Conservation (phyloP, 2,797 vertebrate genomes). For the Acrossocheilus wenchowensis region DNA sequence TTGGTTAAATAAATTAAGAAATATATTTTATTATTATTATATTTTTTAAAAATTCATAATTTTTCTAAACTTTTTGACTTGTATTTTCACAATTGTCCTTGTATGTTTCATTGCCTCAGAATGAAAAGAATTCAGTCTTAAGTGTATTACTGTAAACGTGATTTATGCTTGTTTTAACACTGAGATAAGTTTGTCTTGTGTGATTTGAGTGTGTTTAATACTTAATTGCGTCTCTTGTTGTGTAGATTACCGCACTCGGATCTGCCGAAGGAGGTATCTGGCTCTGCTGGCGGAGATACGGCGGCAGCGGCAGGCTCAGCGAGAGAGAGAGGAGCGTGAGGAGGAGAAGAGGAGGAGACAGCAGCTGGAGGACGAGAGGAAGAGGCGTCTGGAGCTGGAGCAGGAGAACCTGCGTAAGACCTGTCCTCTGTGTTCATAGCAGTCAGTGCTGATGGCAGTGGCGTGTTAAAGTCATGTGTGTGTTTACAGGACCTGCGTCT, state of each 20-base stretch:
- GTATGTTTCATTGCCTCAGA: neutral
- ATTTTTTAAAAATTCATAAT: too few species aligned
- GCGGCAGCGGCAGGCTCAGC: slow-evolving; percentile 58
- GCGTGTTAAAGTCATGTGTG: neutral
- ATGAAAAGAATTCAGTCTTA: neutral
- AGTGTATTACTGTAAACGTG: neutral
- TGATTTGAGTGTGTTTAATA: neutral
- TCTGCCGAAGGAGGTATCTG: slow-evolving; percentile 68
- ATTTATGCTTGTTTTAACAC: neutral
- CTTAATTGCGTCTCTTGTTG: too few species aligned
- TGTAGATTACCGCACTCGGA: slow-evolving; percentile 73
- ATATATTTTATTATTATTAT: too few species aligned
- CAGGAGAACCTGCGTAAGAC: slow-evolving; percentile 67
- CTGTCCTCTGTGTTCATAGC: neutral
- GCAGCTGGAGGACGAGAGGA: slow-evolving; percentile 65
- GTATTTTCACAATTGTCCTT: neutral
- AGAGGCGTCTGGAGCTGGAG: slow-evolving; percentile 63
- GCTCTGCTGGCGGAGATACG: slow-evolving; percentile 65
- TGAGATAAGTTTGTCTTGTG: too few species aligned
- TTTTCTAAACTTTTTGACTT: neutral
- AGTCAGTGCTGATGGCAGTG: neutral
- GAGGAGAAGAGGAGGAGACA: slow-evolving; percentile 54
- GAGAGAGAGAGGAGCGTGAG: slow-evolving; percentile 63
- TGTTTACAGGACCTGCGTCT: slow-evolving; percentile 59
- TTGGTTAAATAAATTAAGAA: neutral